Conservation (phyloP, 1,140 invertebrate species). For the Cylas formicarius region DNA sequence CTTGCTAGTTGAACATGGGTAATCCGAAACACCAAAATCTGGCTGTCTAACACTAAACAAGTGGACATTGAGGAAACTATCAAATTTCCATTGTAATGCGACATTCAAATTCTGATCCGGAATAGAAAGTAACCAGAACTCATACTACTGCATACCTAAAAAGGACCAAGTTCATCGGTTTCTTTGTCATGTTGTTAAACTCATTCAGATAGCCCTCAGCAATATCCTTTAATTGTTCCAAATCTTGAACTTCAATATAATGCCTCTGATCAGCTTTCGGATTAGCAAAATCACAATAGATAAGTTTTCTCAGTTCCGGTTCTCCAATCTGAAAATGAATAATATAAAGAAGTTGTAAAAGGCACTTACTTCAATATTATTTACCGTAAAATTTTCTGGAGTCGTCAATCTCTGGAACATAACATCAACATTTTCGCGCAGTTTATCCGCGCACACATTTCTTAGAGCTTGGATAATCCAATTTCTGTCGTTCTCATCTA, state of each 20-base stretch:
- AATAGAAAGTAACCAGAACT: too few relatives aligned
- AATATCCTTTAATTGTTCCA: slow-evolving; percentile 74
- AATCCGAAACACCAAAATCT: slow-evolving; percentile 1
- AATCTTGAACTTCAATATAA: slow-evolving; percentile 82
- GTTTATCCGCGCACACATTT: slow-evolving; percentile 47
- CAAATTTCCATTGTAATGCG: too few relatives aligned
- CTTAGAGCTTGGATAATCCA: slow-evolving; percentile 72
- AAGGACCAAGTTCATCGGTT: slow-evolving; percentile 93
- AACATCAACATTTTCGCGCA: slow-evolving; percentile 45
- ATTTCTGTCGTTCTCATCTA: slow-evolving; percentile 71
- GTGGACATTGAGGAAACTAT: not conserved
- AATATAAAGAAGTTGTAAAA: not conserved
- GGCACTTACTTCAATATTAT: not conserved
- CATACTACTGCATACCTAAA: slow-evolving; percentile 74
- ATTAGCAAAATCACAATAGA: slow-evolving; percentile 94
- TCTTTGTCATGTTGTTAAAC: slow-evolving; percentile 94
- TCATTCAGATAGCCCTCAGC: slow-evolving; percentile 87
- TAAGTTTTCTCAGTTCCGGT: slow-evolving; percentile 73
- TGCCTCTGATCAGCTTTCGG: slow-evolving; percentile 82
- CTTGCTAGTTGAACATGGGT: not conserved
- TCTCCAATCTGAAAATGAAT: slow-evolving; percentile 55
- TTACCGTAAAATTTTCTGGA: slow-evolving; percentile 12
- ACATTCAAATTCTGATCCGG: too few relatives aligned
- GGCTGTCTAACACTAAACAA: not conserved
- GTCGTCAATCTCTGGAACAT: slow-evolving; percentile 44